A percentile compares a stretch with the other conserved stretches of the same genome.
Conservation (phyloP, 2,888 invertebrate species). For the Tuta absoluta region DNA sequence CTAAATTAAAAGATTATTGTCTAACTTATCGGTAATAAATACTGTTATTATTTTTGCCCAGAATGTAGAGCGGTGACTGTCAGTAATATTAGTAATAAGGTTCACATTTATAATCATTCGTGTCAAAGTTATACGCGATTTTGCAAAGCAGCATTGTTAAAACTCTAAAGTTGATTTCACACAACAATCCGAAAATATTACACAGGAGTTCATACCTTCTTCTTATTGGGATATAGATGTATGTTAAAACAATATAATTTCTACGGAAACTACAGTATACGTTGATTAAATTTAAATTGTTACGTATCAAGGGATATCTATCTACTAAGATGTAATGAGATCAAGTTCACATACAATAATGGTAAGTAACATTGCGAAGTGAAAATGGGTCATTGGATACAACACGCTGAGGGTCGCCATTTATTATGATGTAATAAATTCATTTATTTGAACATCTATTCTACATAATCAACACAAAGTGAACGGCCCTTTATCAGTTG, state of each 20-base stretch:
- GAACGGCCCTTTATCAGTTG: conserved; percentile 68
- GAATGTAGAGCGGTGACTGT: conserved; percentile 4
- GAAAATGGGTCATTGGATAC: background rate
- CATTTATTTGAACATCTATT: conserved; percentile 31
- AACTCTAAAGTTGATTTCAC: background rate
- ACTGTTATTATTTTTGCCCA: background rate
- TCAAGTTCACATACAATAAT: background rate
- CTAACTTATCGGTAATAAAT: background rate
- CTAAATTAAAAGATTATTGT: too few relatives aligned
- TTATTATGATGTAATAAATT: conserved; percentile 30
- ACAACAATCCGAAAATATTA: background rate
- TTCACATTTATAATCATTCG: conserved; percentile 22
- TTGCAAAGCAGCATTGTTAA: conserved; percentile 8
- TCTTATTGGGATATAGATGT: too few relatives aligned
- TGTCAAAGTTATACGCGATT: conserved; percentile 4
- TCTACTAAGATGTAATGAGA: background rate
- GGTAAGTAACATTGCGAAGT: background rate
- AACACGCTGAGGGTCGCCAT: conserved; percentile 11
- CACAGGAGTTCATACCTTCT: background rate
- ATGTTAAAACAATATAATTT: too few relatives aligned
- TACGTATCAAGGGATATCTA: background rate
- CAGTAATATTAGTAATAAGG: conserved; percentile 18
- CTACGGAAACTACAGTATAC: background rate
- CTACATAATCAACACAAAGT: conserved; percentile 43
- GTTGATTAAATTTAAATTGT: background rate